These are phyloP conservation scores for Prochilodus magdalenae DNA, from an alignment of 2,113 vertebrate genomes.

Conservation along the genomic window DNA sequence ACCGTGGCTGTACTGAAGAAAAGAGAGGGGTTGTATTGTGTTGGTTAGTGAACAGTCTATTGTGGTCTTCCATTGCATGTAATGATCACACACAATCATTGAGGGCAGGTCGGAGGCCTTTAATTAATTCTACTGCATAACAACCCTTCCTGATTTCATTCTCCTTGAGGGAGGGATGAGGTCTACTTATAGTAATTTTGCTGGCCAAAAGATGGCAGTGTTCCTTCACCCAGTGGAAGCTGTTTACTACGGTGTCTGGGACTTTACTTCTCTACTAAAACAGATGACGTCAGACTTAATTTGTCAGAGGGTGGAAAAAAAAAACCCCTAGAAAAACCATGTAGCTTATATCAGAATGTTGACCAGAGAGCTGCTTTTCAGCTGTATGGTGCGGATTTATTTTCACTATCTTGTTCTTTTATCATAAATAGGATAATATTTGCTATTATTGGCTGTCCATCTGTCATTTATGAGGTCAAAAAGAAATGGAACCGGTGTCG, in stretches of 20 bases:
- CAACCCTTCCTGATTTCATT: constrained; percentile 59
- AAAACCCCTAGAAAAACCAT: too few relatives aligned
- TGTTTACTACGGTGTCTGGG: background rate
- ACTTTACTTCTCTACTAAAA: constrained; percentile 28
- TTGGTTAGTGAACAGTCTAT: background rate
- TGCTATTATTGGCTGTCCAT: background rate
- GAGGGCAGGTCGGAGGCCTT: background rate
- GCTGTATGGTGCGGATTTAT: background rate
- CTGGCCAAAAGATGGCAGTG: constrained; percentile 69
- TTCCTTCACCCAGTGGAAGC: constrained; percentile 48
- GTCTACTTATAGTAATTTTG: constrained; percentile 51
- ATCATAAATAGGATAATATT: background rate
- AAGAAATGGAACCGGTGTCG: too few relatives aligned
- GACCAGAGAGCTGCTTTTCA: too few relatives aligned
- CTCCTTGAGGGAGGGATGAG: constrained; percentile 56
- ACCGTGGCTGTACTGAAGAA: too few relatives aligned
- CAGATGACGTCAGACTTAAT: constrained; percentile 74
- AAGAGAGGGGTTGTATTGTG: background rate
- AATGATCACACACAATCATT: background rate
- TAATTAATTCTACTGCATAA: background rate
- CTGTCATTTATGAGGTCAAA: background rate
- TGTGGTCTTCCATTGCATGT: background rate
- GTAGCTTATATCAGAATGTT: background rate
- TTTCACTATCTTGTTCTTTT: background rate
- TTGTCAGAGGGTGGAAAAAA: constrained; percentile 47